Evolutionary conservation across 2,888 invertebrate genomes (phyloP), one percentile per base, ranked within the genome.

Genomic region (Drosophila kuntzei): DNA sequence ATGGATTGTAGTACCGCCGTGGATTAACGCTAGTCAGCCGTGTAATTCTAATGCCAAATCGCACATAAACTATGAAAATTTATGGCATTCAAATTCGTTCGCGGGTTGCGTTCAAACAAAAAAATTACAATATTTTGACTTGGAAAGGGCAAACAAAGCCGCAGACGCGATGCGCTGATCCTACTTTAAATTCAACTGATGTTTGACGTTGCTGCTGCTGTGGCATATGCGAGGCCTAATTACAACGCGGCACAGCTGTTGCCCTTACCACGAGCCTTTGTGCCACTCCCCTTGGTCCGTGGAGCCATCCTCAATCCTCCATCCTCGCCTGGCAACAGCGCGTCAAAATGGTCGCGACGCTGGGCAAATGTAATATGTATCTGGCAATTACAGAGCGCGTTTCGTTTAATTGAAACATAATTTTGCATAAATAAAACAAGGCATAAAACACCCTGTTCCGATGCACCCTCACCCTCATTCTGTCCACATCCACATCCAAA

Each of bases 341-440:
- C 74, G 57, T 18, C 64, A 64, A 74, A 84, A 82, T 82, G 87
- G 87, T 67, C 68, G 64, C 60, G 51, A 12, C n/a, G 69, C 68
- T 59, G 46, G 55, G 49, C 37, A 20, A 57, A 71, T 73, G 76
- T 80, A 79, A 85, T 76, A 69, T 46, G 43, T 73, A 69, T 46
- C 44, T 73, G 57, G 76, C 80, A 90, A 85, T 90, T 89, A 89
- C 90, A 78, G 60, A 46, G 68, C 81, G 76, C 84, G 83, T 80
- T 86, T 71, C 76, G 78, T 87, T 86, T 89, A 91, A 90, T 90
- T 90, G 90, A 90, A 91, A 91, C 90, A 90, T 91, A 90, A 90
- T 90, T 91, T 91, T 90, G 90, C 90, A 90, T 90, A 89, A 89
- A 87, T 84, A 86, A 77, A 79, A 82, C 85, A 74, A 81, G 68